These are phyloP conservation scores for Mallotus villosus DNA, from an alignment of 2,797 vertebrate genomes.

Conservation along the genomic window DNA sequence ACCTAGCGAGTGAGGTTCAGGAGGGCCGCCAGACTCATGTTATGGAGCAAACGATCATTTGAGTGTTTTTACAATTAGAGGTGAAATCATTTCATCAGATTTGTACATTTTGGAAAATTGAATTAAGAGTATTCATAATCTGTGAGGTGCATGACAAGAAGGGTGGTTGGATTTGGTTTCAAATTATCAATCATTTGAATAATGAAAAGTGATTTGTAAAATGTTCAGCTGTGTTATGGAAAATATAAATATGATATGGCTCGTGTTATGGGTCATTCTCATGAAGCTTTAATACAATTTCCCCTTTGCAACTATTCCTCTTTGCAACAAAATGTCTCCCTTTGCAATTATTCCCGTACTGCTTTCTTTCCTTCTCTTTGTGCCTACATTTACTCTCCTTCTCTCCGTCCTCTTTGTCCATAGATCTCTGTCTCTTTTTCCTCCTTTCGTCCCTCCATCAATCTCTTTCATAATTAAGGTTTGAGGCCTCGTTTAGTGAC, in stretches of 20 bases:
- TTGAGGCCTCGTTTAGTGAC: slow-evolving; percentile 3
- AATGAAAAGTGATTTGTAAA: too few relatives aligned
- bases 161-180: slow-evolving; percentile 20
- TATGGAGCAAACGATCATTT: slow-evolving; percentile 30
- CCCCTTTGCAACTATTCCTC: not conserved
- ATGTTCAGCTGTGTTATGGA: slow-evolving; percentile 18
- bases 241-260: slow-evolving; percentile 21
- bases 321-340: not conserved
- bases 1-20: not conserved
- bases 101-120: slow-evolving; percentile 14
- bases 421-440: not conserved
- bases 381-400: not conserved
- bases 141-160: slow-evolving; percentile 19
- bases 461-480: not conserved
- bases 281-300: slow-evolving; percentile 13
- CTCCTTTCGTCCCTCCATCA: not conserved
- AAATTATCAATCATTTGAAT: slow-evolving; percentile 8
- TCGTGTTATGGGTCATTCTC: slow-evolving; percentile 24
- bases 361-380: not conserved
- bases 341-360: not conserved
- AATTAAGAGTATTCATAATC: slow-evolving; percentile 22
- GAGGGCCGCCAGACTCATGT: slow-evolving; percentile 25
- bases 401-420: not conserved
- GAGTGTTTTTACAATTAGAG: slow-evolving; percentile 14
- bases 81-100: slow-evolving; percentile 26